phyloP scores from a whole-genome alignment of 2,888 invertebrate species.

The Trilocha varians region DNA sequence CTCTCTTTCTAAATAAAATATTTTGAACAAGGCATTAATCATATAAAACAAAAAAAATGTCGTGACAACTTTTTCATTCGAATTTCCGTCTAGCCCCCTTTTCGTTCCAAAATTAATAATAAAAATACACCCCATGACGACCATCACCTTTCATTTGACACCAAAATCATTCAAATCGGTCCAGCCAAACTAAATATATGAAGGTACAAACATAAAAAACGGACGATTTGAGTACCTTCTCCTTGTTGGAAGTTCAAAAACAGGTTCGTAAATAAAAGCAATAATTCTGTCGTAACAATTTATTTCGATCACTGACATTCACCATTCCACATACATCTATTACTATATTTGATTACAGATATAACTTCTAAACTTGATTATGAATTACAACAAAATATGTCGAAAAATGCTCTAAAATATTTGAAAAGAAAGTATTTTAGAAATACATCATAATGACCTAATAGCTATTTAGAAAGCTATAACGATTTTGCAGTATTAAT shows the following conservation, averaged over 20 bases:
- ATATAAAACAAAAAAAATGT: no score
- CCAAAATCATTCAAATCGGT: no score
- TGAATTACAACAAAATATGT: constrained; percentile 1
- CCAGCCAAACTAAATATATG: no score
- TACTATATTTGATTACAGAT: constrained; percentile 47
- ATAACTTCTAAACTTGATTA: constrained; percentile 16
- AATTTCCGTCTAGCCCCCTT: no score
- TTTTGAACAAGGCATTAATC: no score
- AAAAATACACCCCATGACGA: no score
- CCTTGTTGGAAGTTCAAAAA: neutral
- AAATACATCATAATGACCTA: neutral
- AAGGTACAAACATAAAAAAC: no score
- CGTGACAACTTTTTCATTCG: no score
- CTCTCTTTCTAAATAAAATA: no score
- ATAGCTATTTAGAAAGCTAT: constrained; percentile 38
- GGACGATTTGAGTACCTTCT: no score
- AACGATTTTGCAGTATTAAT: constrained; percentile 18
- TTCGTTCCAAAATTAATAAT: no score
- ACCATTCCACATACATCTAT: constrained; percentile 50
- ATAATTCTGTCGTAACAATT: constrained; percentile 65
- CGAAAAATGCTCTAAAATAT: neutral
- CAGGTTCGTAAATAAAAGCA: constrained; percentile 11
- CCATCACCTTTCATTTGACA: no score
- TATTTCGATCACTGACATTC: constrained; percentile 70
- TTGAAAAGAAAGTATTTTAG: neutral